phyloP scores from a whole-genome alignment of 1,140 invertebrate species.

The Cephus cinctus region DNA sequence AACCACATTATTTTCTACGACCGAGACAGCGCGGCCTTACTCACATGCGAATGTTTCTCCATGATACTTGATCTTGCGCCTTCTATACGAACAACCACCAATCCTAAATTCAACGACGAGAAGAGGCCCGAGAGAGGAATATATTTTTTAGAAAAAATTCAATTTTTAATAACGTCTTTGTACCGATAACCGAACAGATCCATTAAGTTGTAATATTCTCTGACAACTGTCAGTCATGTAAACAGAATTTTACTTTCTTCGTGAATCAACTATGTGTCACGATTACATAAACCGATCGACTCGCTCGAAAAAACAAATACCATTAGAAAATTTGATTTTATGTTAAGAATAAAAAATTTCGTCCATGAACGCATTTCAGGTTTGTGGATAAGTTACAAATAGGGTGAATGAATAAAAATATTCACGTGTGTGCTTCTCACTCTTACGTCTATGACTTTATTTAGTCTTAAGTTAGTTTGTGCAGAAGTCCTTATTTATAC shows the following conservation, averaged over 20 bases:
- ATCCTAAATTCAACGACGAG: neutral
- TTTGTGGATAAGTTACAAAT: neutral
- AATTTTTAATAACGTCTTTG: neutral
- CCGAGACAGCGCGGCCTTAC: neutral
- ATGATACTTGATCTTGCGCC: conserved; percentile 6
- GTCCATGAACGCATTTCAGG: neutral
- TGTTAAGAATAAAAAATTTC: conserved; percentile 15
- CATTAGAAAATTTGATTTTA: conserved; percentile 8
- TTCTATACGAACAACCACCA: neutral
- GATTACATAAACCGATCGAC: conserved; percentile 10
- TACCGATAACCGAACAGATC: neutral
- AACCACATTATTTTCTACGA: neutral
- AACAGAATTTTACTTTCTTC: conserved; percentile 2
- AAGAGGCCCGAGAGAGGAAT: neutral
- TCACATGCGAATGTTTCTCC: conserved; percentile 9
- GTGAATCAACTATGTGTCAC: neutral
- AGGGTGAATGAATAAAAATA: neutral
- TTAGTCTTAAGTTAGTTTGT: neutral
- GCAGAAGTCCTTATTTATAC: neutral
- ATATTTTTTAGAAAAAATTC: neutral
- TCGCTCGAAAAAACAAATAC: conserved; percentile 17
- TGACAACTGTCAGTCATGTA: conserved; percentile 23
- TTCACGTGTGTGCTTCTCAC: neutral
- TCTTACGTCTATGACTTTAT: neutral
- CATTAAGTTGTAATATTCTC: conserved; percentile 14